Evolutionary conservation across 1,140 invertebrate genomes (phyloP), one percentile per base, ranked within the genome.

Genomic region (Macrocentrus cingulum): DNA sequence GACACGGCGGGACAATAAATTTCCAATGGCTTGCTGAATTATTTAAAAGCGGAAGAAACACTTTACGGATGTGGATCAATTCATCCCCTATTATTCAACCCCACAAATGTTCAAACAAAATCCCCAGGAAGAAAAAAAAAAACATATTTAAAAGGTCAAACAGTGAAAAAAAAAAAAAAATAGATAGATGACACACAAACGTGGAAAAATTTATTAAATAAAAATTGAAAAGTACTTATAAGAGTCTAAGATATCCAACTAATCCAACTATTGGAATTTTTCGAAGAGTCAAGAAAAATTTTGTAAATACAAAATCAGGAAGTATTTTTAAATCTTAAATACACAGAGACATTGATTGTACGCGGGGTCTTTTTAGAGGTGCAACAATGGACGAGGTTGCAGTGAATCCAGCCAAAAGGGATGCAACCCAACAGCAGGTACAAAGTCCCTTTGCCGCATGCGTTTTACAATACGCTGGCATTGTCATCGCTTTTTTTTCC

Each of bases 331-430:
- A 25, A 29, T 48, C 13, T 13, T 1, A 23, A 34, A 32, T 22
- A 56, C 15, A 56, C n/a, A 29, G 4, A 29, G 4, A 29, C 25
- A 29, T 9, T 5, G 25, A 29, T 29, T 29, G 25, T 29, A 9
- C 34, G 48, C 39, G 29, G n/a, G n/a, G n/a, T n/a, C 32, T 22
- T 25, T 49, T 57, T 57, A 49, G 36, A 20, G 19, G 16, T 50
- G 13, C 25, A 57, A 57, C 45, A 57, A 57, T 57, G 45, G 37
- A 50, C 19, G 15, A 39, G 54, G 44, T 15, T 56, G 42, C 42
- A 56, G 44, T 36, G 42, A 56, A 13, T 46, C 25, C 29, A 36
- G 7, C 36, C 8, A n/a, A 36, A 16, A 50, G 29, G 16, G 46
- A 50, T 34, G 46, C 15, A 25, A 23, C 45, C 46, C 42, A 36